Evolutionary conservation across 2,888 invertebrate genomes (phyloP).

Genomic region (Hyppa rectilinea): DNA sequence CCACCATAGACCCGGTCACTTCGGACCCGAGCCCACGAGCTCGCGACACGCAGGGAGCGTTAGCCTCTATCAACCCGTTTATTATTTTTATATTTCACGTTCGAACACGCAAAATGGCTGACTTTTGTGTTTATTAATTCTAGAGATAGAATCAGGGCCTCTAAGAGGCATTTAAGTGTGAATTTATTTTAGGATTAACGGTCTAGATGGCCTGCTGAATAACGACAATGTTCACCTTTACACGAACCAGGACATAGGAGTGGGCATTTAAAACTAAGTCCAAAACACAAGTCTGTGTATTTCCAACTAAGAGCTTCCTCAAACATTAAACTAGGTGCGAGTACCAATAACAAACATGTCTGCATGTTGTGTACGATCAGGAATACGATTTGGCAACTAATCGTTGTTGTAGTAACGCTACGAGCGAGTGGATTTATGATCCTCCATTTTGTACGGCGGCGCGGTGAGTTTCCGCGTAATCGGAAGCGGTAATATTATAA

Average conservation of each 20-base stretch:
- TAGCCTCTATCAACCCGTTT: conserved; percentile 75
- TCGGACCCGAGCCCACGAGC: conserved; percentile 54
- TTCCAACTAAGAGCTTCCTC: conserved; percentile 47
- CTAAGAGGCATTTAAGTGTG: background rate
- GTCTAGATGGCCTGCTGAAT: background rate
- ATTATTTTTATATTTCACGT: conserved; percentile 71
- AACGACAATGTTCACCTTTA: conserved; percentile 20
- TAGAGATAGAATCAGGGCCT: conserved; percentile 20
- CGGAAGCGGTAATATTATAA: conserved; percentile 50
- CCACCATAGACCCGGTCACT: conserved; percentile 77
- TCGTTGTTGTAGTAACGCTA: conserved; percentile 37
- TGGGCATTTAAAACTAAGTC: conserved; percentile 3
- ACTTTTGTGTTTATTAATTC: conserved; percentile 56
- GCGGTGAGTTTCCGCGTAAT: conserved; percentile 30
- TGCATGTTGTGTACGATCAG: conserved; percentile 37
- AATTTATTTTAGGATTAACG: conserved; percentile 7
- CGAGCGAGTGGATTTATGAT: conserved; percentile 43
- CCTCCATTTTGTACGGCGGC: conserved; percentile 1
- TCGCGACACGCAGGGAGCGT: conserved; percentile 64
- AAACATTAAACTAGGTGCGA: conserved; percentile 25
- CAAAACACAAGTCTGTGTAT: background rate
- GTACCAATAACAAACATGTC: conserved; percentile 38
- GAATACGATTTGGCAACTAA: conserved; percentile 60
- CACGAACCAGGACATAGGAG: background rate
- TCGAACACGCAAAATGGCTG: conserved; percentile 68